Percentiles rank a stretch among this genome's conserved stretches.
Evolutionary conservation across 2,797 vertebrate species (phyloP).

Genomic region (Taeniopygia guttata): DNA sequence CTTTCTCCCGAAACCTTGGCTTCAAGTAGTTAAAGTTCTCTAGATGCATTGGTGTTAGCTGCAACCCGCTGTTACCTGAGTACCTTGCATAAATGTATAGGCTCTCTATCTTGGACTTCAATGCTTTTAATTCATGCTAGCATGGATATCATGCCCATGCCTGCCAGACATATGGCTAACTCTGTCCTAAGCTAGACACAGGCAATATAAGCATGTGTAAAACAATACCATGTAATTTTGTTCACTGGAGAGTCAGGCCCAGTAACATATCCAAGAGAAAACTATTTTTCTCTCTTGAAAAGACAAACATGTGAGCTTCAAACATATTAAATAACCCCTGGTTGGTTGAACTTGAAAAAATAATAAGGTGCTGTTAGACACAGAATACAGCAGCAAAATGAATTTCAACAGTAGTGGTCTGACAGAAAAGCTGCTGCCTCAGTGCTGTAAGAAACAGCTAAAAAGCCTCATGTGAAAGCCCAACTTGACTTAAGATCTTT

Average conservation of each 20-base stretch:
- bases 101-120: background rate
- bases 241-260: background rate
- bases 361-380: background rate
- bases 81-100: accelerated
- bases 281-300: background rate
- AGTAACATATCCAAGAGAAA: background rate
- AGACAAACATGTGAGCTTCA: background rate
- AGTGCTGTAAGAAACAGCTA: background rate
- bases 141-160: background rate
- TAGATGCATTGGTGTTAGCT: background rate
- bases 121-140: background rate
- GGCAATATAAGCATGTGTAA: background rate
- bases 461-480: background rate
- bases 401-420: background rate
- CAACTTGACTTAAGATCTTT: background rate
- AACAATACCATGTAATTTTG: background rate
- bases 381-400: background rate
- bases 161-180: background rate
- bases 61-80: background rate
- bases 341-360: background rate
- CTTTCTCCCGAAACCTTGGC: background rate
- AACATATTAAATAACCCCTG: background rate
- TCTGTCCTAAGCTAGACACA: background rate
- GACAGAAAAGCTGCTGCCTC: background rate
- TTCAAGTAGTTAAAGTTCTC: background rate